Evolutionary conservation across 2,113 vertebrate genomes (phyloP).

Genomic region (Enhydra lutris): DNA sequence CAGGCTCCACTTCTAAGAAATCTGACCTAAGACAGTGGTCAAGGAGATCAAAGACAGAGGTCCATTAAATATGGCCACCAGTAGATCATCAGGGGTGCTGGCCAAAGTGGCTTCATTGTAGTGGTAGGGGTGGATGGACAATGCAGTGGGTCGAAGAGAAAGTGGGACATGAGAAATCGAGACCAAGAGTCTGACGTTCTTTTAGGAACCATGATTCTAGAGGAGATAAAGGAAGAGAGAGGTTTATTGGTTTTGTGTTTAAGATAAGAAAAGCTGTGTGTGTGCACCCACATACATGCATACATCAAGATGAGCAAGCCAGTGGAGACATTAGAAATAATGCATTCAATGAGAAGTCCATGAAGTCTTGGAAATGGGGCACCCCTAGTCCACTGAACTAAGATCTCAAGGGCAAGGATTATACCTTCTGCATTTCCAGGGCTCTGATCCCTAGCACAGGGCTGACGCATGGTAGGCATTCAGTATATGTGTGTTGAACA

Average conservation of each 20-base stretch:
- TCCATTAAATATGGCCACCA: not conserved
- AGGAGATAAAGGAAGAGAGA: not conserved
- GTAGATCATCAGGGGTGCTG: too few species aligned
- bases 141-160: fast-evolving
- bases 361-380: not conserved
- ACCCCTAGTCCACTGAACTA: not conserved
- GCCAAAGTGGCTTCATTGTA: not conserved
- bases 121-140: not conserved
- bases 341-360: not conserved
- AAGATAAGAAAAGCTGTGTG: not conserved
- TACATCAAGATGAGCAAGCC: not conserved
- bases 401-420: not conserved
- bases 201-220: not conserved
- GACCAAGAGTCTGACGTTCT: not conserved
- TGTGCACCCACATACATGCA: not conserved
- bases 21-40: not conserved
- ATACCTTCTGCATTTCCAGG: not conserved
- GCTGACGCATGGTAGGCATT: not conserved
- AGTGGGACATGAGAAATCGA: not conserved
- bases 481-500: not conserved
- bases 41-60: not conserved
- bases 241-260: not conserved
- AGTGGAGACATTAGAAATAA: not conserved
- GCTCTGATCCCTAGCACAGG: not conserved
- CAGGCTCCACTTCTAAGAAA: not conserved